Evolutionary conservation across 2,113 vertebrate genomes (phyloP), one percentile per base, ranked within the genome.

Genomic region (Hiodon tergisus): DNA sequence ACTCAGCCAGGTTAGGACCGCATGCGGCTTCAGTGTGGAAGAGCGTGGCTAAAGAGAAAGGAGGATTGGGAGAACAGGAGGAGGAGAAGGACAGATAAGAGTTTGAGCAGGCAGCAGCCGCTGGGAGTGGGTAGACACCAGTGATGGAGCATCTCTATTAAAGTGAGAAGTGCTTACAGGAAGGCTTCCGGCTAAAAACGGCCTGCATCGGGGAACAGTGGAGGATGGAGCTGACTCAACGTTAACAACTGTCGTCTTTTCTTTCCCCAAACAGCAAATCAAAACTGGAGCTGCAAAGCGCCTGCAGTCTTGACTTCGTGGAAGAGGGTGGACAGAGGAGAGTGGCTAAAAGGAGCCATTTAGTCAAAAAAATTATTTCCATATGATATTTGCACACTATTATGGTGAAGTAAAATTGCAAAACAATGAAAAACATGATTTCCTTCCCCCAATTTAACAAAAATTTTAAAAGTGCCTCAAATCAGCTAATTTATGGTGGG

Each of bases 281-380:
- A 76, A 31, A 83, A 82, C 80, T 76, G 79, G 69, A 76, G 75
- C 66, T 82, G 80, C 76, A 81, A 81, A 78, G 4, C 61, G 59
- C 72, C 83, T 83, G 84, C 81, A 71, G 81, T 69, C 65, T 17
- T 46, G 8, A 53, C 71, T 16, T 17, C 5, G 11, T 46, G 47
- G 60, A 63, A 2, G 48, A 9, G 51, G n/a, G 52, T 68, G 67
- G 47, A 11, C 9, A 53, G 48, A 16, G 51, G 50, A 50, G 17
- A 51, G 61, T 6, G 61, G 61, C 16, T 16, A 48, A 47, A 31
- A 31, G 31, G 31, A 31, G 31, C 31, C 31, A 31, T 31, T 31
- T 31, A 31, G 31, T 31, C 31, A 31, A 31, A 31, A n/a, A n/a
- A n/a, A n/a, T n/a, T n/a, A n/a, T n/a, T n/a, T n/a, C n/a, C n/a